Base-by-base conservation (phyloP, 1,140 invertebrate genomes). In the Diorhabda sublineata region DNA sequence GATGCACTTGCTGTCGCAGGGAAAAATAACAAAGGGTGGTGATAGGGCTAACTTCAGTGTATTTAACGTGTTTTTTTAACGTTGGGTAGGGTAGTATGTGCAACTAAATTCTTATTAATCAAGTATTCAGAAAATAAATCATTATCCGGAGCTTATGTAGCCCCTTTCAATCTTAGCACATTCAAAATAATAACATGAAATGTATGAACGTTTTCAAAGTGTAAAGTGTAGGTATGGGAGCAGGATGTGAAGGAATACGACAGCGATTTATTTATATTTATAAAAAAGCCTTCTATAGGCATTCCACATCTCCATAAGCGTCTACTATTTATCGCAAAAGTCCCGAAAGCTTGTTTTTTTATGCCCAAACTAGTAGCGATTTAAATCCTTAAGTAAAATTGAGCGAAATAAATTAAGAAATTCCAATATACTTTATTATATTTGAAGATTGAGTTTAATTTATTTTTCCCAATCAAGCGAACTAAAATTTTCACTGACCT, bases 1-100 rank as follows among this genome's bases (percentile, higher is more conserved):
- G 83, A 84, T 64, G 81, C 81, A 72, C 79, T 80, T 64, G 81
- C 75, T 77, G 78, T 73, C 74, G 75, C 61, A 76, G 74, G 75
- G 77, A 77, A 69, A 77, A 73, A 71, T 47, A 69, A 57, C 9
- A 44, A 62, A 69, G 70, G 73, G 59, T 67, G 65, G 64, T 66
- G 6, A 64, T 58, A 45, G 62, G 61, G 11, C 45, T 58, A 60
- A n/a, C 11, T 56, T 58, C 57, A 58, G 64, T 45, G 67, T 68
- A 58, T 68, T n/a, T 62, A 68, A 42, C 58, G 64, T 69, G 64
- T 58, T 47, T 52, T 62, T 42, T 26, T 57, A 52, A 41, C 43
- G 26, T 67, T 52, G 42, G 44, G n/a, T 61, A 11, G 67, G 52
- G 52, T 58, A 58, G 45, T 69, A 52, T 71, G 74, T 75, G 75